These are phyloP conservation scores for Lindbergichthys nudifrons DNA, from an alignment of 2,797 vertebrate species.

Conservation along the genomic window DNA sequence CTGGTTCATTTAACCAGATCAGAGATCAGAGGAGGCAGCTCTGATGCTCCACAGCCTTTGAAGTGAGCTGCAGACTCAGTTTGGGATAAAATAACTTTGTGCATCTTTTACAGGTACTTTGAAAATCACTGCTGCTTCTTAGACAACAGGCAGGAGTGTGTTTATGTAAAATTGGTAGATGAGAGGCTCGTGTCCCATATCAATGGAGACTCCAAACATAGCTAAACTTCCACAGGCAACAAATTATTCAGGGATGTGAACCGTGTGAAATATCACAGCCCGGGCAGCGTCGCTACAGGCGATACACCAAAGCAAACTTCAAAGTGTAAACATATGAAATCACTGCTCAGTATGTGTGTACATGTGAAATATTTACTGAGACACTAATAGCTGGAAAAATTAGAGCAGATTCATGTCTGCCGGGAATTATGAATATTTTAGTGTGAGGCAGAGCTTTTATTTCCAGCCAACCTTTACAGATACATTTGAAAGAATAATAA, in stretches of 20 bases:
- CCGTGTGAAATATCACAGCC: slow-evolving; percentile 25
- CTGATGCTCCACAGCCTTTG: slow-evolving; percentile 47
- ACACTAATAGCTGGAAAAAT: not conserved
- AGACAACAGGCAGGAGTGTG: not conserved
- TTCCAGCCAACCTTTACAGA: not conserved
- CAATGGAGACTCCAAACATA: slow-evolving; percentile 56
- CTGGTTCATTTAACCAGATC: slow-evolving; percentile 54
- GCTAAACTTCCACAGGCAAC: slow-evolving; percentile 16
- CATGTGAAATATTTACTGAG: slow-evolving; percentile 3
- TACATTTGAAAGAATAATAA: not conserved
- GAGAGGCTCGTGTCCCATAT: slow-evolving; percentile 28
- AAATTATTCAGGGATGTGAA: not conserved
- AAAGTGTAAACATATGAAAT: slow-evolving; percentile 22
- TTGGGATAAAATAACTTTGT: slow-evolving; percentile 38
- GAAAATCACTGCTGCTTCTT: not conserved
- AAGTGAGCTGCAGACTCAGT: slow-evolving; percentile 34
- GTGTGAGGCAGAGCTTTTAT: not conserved
- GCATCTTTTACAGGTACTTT: slow-evolving; percentile 9
- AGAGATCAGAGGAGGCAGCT: slow-evolving; percentile 44
- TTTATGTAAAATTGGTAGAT: slow-evolving; percentile 19
- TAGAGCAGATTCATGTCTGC: slow-evolving; percentile 1
- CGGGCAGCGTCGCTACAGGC: slow-evolving; percentile 4
- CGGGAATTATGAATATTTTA: not conserved
- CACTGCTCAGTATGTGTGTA: slow-evolving; percentile 11
- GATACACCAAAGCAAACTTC: not conserved